A percentile compares a stretch with the other conserved stretches of the same genome.
Evolutionary conservation across 2,113 vertebrate species (phyloP).

Genomic region (Otis tarda): DNA sequence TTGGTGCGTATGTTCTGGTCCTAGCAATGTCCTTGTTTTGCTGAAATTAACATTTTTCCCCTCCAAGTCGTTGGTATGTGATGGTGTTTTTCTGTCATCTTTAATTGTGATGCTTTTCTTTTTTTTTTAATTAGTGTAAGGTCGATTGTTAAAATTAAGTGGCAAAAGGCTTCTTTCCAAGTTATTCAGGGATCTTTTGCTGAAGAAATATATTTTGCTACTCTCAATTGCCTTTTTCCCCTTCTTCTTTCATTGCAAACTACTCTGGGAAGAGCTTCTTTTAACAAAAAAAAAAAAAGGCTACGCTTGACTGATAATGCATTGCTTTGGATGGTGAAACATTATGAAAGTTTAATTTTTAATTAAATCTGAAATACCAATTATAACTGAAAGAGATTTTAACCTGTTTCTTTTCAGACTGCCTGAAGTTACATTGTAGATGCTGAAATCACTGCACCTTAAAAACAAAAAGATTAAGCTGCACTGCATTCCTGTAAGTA

Average conservation of each 20-base stretch:
- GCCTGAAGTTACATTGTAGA: slow-evolving; percentile 84
- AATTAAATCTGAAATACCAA: slow-evolving; percentile 90
- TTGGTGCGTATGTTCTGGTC: slow-evolving; percentile 58
- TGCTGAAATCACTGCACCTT: slow-evolving; percentile 85
- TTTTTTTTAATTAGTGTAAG: slow-evolving; percentile 55
- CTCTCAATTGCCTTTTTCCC: slow-evolving; percentile 73
- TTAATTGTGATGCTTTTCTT: slow-evolving; percentile 22
- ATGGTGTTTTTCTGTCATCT: slow-evolving; percentile 62
- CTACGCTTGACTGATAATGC: slow-evolving; percentile 87
- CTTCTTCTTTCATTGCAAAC: slow-evolving; percentile 79
- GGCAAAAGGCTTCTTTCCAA: slow-evolving; percentile 51
- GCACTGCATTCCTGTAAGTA: slow-evolving; percentile 80
- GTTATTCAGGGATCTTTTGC: slow-evolving; percentile 66
- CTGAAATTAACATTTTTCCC: slow-evolving; percentile 59
- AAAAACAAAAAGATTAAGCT: slow-evolving; percentile 82
- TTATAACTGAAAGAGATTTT: slow-evolving; percentile 90
- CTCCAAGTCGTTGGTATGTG: slow-evolving; percentile 39
- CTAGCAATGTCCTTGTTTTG: slow-evolving; percentile 60
- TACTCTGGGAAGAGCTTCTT: slow-evolving; percentile 77
- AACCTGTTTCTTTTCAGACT: slow-evolving; percentile 89
- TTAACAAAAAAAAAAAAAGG: slow-evolving; percentile 65
- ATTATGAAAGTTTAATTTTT: slow-evolving; percentile 92
- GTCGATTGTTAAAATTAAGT: slow-evolving; percentile 71
- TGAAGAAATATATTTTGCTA: slow-evolving; percentile 72
- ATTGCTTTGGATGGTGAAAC: slow-evolving; percentile 88